Evolutionary conservation across 1,140 invertebrate species (phyloP).

Genomic region (Drosophila repleta): DNA sequence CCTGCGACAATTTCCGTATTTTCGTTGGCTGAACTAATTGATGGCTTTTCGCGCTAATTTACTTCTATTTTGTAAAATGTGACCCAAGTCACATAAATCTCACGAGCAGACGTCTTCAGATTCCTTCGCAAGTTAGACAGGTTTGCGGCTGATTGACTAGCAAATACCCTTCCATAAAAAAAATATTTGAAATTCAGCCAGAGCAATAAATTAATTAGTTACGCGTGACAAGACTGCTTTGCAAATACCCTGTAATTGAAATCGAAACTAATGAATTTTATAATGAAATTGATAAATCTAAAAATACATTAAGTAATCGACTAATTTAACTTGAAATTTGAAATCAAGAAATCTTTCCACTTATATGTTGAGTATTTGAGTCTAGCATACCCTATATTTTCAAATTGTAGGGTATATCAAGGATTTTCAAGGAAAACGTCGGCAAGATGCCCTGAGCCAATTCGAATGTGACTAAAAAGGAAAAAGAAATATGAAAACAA

Average conservation of each 20-base stretch:
- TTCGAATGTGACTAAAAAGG: slow-evolving; percentile 9
- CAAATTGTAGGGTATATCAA: slow-evolving; percentile 17
- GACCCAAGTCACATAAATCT: slow-evolving; percentile 13
- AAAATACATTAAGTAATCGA: too few species aligned
- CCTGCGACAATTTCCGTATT: not conserved
- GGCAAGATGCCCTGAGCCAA: slow-evolving; percentile 24
- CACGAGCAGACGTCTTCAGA: not conserved
- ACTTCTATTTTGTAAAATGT: slow-evolving; percentile 25
- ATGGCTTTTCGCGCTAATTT: slow-evolving; percentile 16
- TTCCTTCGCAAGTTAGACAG: not conserved
- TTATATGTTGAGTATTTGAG: too few species aligned
- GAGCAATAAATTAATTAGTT: too few species aligned
- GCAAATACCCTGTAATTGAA: not conserved
- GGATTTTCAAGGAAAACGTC: not conserved
- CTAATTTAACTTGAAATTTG: too few species aligned
- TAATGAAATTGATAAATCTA: too few species aligned
- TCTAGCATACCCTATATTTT: not conserved
- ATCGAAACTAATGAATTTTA: too few species aligned
- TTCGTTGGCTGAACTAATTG: too few species aligned
- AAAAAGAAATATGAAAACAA: slow-evolving; percentile 1
- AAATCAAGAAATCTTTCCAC: too few species aligned
- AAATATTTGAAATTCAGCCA: too few species aligned
- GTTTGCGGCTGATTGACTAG: not conserved
- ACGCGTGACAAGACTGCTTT: too few species aligned
- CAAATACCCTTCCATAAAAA: too few species aligned